Conservation (phyloP, 2,113 vertebrate genomes). For the Takifugu bimaculatus region DNA sequence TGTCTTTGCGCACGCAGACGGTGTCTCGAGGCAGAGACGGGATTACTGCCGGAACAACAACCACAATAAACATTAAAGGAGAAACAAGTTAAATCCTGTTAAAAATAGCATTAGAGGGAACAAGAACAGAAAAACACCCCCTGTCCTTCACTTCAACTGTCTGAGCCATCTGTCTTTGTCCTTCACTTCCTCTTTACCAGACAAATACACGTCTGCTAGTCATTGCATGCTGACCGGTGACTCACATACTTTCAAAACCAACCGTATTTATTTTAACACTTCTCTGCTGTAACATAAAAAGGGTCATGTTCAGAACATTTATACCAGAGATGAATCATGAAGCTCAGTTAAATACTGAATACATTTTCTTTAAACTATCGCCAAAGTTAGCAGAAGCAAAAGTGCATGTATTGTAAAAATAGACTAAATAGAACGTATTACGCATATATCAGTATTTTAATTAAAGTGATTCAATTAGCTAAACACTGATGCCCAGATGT, state of each 20-base stretch:
- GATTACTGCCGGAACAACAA: conserved; percentile 27
- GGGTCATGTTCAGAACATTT: conserved; percentile 26
- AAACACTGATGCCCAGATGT: neutral
- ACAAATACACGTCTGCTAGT: conserved; percentile 40
- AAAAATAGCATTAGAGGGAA: conserved; percentile 19
- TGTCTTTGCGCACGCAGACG: conserved; percentile 12
- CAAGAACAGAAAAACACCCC: neutral
- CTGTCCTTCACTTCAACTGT: conserved; percentile 17
- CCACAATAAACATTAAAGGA: conserved; percentile 18
- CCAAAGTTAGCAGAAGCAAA: neutral
- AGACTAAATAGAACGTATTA: no score
- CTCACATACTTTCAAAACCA: conserved; percentile 33
- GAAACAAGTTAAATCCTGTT: conserved; percentile 11
- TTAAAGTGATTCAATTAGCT: neutral
- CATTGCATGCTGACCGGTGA: conserved; percentile 55
- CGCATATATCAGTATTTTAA: neutral
- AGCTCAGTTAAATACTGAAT: neutral
- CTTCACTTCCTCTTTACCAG: conserved; percentile 39
- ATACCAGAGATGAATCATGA: conserved; percentile 25
- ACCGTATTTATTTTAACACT: conserved; percentile 41
- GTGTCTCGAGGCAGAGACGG: conserved; percentile 3
- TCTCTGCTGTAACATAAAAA: conserved; percentile 40
- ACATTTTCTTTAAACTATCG: neutral
- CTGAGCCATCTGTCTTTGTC: conserved; percentile 16
- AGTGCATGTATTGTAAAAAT: no score